Base-by-base conservation (phyloP, 1,140 invertebrate genomes). In the Ceratitis capitata region DNA sequence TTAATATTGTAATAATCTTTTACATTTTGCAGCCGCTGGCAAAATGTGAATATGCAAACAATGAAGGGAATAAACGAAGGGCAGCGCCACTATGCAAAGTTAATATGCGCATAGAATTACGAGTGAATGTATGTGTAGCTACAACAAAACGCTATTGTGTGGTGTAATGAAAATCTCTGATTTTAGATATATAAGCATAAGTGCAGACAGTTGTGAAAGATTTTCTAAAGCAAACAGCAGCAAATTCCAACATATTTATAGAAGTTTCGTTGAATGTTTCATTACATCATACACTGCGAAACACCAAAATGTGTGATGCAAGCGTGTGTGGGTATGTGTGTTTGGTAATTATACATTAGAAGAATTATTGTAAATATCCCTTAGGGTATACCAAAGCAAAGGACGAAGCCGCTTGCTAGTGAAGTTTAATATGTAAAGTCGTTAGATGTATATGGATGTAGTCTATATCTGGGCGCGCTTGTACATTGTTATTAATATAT, bases 321-420 rank as follows among this genome's bases (percentile, higher is more conserved):
- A n/a, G n/a, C n/a, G n/a, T n/a, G n/a, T n/a, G n/a, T n/a, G n/a
- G n/a, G n/a, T n/a, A n/a, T 56, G 19, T 51, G 16, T 1, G 51
- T 35, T 29, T n/a, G 39, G 85, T 85, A 85, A 85, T 85, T 85
- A 85, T 88, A 89, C 89, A 90, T 87, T 89, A 88, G 89, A 86
- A 89, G 89, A 89, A 89, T 89, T 89, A 89, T 87, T 88, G 89
- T 85, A 90, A 90, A 90, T 87, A 90, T 88, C 88, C 87, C 56
- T 14, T 35, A 78, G 84, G 84, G 32, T 39, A 85, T 78, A 64
- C 42, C 35, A n/a, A 56, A 56, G 12, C 42, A 49, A 32, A 85
- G 56, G n/a, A 42, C 53, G 32, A 53, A 49, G 83, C 26, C 51
- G 49, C 19, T 61, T 5, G 10, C 83, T 61, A 26, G 0, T 42